Percentiles rank a stretch among this genome's conserved stretches.
Evolutionary conservation across 2,113 vertebrate species (phyloP).

Genomic region (Aspidoscelis tigris): DNA sequence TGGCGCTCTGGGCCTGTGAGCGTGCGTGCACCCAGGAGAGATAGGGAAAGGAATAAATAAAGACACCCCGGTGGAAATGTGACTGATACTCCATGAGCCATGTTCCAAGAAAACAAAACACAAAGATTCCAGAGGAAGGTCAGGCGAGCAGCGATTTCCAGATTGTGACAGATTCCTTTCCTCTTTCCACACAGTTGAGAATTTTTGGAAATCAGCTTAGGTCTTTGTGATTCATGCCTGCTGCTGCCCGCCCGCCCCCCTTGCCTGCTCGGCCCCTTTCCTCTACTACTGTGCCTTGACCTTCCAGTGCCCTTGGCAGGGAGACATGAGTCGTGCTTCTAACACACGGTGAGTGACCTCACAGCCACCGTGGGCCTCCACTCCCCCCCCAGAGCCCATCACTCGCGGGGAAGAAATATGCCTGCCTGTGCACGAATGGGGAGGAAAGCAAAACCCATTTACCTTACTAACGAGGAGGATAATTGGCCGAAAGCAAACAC

Average conservation of each 20-base stretch:
- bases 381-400: background rate
- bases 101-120: background rate
- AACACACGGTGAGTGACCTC: conserved; percentile 17
- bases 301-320: conserved; percentile 31
- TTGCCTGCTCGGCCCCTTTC: background rate
- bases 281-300: background rate
- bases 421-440: background rate
- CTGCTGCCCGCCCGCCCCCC: background rate
- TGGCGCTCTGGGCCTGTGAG: background rate
- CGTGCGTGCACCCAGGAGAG: background rate
- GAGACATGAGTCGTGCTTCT: background rate
- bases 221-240: background rate
- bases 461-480: conserved; percentile 35
- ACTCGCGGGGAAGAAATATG: conserved; percentile 27
- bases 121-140: background rate
- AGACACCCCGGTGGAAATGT: background rate
- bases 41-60: background rate
- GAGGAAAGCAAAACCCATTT: background rate
- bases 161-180: conserved; percentile 12
- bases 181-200: background rate
- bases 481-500: conserved; percentile 52
- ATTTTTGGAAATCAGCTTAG: conserved; percentile 17
- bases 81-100: background rate
- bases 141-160: background rate
- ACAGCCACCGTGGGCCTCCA: conserved; percentile 20